Base-by-base conservation (phyloP, 1,140 invertebrate species). In the Oryctes rhinoceros region DNA sequence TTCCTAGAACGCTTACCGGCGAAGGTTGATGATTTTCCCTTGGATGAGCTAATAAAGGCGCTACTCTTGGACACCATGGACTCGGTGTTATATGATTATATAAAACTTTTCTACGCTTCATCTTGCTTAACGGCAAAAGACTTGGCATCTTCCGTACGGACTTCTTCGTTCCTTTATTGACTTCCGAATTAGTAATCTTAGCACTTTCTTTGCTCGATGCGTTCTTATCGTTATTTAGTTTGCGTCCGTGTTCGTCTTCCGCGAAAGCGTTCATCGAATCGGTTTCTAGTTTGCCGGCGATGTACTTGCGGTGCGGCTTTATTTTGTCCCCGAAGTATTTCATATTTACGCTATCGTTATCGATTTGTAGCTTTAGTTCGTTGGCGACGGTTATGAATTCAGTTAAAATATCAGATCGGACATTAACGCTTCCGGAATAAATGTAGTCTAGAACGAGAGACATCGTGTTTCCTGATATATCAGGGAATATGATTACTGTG, bases 381-480 rank as follows among this genome's bases (percentile, higher is more conserved):
- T 80, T 80, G 9, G 84, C 83, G n/a, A 83, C 79, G 6, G 79
- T 78, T 1, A 86, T 65, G 76, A 87, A 87, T n/a, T 87, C 86
- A 37, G 80, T 37, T 53, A 87, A 76, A 15, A 82, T 79, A 71
- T 84, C 80, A 13, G 83, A 82, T 30, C 82, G 83, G 30, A 87
- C 65, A 13, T 83, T 78, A 15, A 84, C 83, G 47, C 80, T 84
- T 44, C 87, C 87, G 10, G 83, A 87, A 80, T 87, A 87, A 48
- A 87, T 87, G 79, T 87, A 87, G 65, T 87, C 86, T n/a, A 87
- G 79, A n/a, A 87, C 82, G n/a, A 83, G 44, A 10, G 86, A 84
- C 86, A 87, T 87, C 24, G 82, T 85, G 15, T 79, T 84, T 13
- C 81, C 81, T 49, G 67, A 80, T 3, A 87, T 79, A 67, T 87